Evolutionary conservation across 1,140 invertebrate species (phyloP).

Genomic region (Drosophila lacertosa): DNA sequence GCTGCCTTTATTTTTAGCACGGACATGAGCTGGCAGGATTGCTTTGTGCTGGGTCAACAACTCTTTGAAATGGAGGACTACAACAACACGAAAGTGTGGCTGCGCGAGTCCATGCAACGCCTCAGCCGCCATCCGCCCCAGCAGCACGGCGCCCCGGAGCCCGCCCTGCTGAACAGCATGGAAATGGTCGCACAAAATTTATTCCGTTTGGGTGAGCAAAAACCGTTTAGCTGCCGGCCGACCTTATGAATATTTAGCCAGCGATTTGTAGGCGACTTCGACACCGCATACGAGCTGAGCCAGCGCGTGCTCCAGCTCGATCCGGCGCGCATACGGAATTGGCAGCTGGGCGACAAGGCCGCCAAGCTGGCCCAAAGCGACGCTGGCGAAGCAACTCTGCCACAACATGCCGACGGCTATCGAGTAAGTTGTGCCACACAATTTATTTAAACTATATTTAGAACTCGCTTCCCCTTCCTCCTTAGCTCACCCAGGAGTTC

Average conservation of each 20-base stretch:
- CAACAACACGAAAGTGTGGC: slow-evolving; percentile 97
- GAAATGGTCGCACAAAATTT: slow-evolving; percentile 74
- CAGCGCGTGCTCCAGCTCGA: slow-evolving; percentile 93
- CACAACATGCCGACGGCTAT: slow-evolving; percentile 51
- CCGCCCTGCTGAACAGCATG: slow-evolving; percentile 86
- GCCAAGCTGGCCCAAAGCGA: slow-evolving; percentile 4
- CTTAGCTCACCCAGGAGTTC: slow-evolving; percentile 73
- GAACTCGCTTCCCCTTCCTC: no score
- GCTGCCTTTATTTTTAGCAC: slow-evolving; percentile 80
- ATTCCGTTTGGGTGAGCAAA: slow-evolving; percentile 86
- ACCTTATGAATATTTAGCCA: slow-evolving; percentile 37
- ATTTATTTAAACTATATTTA: slow-evolving; percentile 36
- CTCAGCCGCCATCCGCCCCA: slow-evolving; percentile 78
- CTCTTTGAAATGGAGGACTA: slow-evolving; percentile 97
- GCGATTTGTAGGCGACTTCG: slow-evolving; percentile 89
- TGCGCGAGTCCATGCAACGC: slow-evolving; percentile 93
- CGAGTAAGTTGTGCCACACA: slow-evolving; percentile 41
- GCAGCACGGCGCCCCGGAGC: slow-evolving; percentile 85
- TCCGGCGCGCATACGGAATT: slow-evolving; percentile 91
- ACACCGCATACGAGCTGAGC: slow-evolving; percentile 93
- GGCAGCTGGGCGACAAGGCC: slow-evolving; percentile 89
- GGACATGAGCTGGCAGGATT: slow-evolving; percentile 92
- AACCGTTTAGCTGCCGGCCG: slow-evolving; percentile 65
- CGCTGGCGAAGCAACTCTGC: slow-evolving; percentile 19
- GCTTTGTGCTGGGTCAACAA: slow-evolving; percentile 97